Conservation (phyloP, 2,888 invertebrate species). For the Eutolmus rufibarbis region DNA sequence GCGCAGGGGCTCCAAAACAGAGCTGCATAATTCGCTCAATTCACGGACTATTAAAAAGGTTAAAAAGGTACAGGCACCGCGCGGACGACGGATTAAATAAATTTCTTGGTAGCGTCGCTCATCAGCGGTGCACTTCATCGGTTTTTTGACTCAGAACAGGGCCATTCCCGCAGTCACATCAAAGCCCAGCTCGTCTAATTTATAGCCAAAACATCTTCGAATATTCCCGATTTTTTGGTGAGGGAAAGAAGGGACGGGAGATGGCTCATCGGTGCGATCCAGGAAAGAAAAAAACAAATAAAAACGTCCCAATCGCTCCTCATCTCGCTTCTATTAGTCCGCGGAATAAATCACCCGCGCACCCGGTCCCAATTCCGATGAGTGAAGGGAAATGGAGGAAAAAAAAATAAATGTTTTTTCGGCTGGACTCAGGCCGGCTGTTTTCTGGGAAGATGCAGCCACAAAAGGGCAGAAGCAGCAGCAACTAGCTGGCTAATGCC, state of each 20-base stretch:
- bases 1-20: not conserved
- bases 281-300: not conserved
- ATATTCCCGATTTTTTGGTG: not conserved
- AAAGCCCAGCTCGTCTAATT: slow-evolving; percentile 16
- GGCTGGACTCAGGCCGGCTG: not conserved
- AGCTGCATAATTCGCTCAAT: not conserved
- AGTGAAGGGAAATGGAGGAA: not conserved
- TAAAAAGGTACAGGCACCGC: slow-evolving; percentile 20
- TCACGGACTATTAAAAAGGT: not conserved
- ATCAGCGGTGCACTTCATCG: slow-evolving; percentile 10
- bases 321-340: slow-evolving; percentile 28
- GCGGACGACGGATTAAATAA: not conserved
- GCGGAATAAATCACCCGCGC: slow-evolving; percentile 24
- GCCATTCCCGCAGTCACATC: slow-evolving; percentile 15
- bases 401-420: not conserved
- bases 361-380: not conserved
- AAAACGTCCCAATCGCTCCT: slow-evolving; percentile 6
- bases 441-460: not conserved
- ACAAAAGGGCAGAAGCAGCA: not conserved
- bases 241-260: not conserved
- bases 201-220: slow-evolving; percentile 30
- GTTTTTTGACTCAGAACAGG: not conserved
- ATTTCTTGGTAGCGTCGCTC: not conserved
- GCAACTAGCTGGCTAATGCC: slow-evolving; percentile 4
- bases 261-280: not conserved